Percentiles rank a stretch among this genome's conserved stretches.
These are phyloP conservation scores for Campoletis sonorensis DNA, from an alignment of 1,140 invertebrate genomes.

Conservation along the genomic window DNA sequence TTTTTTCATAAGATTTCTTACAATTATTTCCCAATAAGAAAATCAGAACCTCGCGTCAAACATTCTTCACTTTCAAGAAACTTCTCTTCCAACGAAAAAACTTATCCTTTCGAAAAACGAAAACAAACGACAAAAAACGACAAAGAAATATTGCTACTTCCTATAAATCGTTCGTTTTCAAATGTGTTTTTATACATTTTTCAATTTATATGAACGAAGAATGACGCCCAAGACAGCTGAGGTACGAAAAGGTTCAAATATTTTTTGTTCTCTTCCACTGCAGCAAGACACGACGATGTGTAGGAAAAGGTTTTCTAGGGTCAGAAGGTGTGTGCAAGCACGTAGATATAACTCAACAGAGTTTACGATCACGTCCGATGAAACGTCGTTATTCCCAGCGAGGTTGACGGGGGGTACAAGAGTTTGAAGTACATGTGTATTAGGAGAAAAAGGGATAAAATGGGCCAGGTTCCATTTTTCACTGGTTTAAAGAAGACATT, in stretches of 20 bases:
- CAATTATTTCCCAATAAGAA: too few species aligned
- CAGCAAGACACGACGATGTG: constrained; percentile 12
- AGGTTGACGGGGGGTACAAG: background rate
- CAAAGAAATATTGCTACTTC: too few species aligned
- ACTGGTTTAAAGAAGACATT: background rate
- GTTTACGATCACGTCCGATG: constrained; percentile 59
- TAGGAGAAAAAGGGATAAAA: background rate
- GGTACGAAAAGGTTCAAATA: background rate
- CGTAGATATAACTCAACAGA: constrained; percentile 42
- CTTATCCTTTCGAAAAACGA: too few species aligned
- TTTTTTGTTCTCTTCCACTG: background rate
- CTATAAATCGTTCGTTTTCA: too few species aligned
- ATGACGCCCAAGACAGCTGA: too few species aligned
- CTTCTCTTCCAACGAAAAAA: too few species aligned
- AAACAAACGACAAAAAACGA: too few species aligned
- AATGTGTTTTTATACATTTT: too few species aligned
- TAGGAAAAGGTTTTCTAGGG: constrained; percentile 41
- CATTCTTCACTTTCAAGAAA: too few species aligned
- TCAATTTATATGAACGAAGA: background rate
- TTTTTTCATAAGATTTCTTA: too few species aligned
- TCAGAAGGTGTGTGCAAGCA: constrained; percentile 30
- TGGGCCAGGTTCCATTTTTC: background rate
- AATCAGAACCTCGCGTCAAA: too few species aligned
- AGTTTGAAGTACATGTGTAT: background rate
- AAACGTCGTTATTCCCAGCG: constrained; percentile 49